Evolutionary conservation across 1,140 invertebrate genomes (phyloP).

Genomic region (Drosophila rhopaloa): DNA sequence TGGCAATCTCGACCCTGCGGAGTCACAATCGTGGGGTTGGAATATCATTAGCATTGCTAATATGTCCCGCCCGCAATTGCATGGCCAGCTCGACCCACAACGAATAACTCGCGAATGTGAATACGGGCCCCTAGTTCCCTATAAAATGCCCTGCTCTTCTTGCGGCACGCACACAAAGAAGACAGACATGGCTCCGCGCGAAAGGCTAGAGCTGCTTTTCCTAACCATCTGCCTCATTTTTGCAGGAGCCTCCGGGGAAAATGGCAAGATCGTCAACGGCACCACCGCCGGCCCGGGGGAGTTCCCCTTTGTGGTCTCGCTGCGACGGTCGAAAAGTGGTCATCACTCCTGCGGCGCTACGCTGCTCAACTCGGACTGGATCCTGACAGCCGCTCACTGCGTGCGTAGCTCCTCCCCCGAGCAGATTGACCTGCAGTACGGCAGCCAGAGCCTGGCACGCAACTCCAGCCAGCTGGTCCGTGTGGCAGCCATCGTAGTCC

Average conservation of each 20-base stretch:
- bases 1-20: conserved; percentile 32
- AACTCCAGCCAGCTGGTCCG: conserved; percentile 56
- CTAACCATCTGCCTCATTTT: not conserved
- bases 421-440: conserved; percentile 66
- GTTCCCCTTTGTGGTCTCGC: conserved; percentile 70
- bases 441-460: conserved; percentile 46
- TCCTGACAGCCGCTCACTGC: conserved; percentile 77
- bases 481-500: conserved; percentile 60
- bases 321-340: conserved; percentile 62
- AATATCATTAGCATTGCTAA: conserved; percentile 32
- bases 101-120: not conserved
- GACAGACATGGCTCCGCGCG: conserved; percentile 15
- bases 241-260: not conserved
- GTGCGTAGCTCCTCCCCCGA: conserved; percentile 33
- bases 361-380: conserved; percentile 72
- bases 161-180: not conserved
- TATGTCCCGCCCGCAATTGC: not conserved
- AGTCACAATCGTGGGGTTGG: conserved; percentile 20
- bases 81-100: conserved; percentile 16
- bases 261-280: conserved; percentile 74
- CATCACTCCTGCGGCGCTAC: conserved; percentile 78
- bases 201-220: conserved; percentile 2
- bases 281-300: conserved; percentile 59
- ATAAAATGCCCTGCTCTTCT: conserved; percentile 18
- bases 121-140: conserved; percentile 18